Conservation (phyloP, 92 coral and sea anemone species). For the Metridium senile region DNA sequence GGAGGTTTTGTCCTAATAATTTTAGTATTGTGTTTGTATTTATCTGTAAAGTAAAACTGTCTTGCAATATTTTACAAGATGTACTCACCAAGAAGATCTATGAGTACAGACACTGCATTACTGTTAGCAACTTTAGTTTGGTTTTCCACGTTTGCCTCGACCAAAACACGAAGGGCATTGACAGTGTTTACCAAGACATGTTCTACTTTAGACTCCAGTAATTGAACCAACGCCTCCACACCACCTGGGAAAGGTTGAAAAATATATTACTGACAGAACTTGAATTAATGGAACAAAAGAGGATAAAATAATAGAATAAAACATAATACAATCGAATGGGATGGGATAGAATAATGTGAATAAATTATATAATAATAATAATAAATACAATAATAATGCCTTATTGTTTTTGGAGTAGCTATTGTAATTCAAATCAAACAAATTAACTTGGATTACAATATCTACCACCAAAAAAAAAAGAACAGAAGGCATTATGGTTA, state of each 20-base stretch:
- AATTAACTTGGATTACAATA: too few species aligned
- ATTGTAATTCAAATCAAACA: too few species aligned
- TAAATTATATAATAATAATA: background rate
- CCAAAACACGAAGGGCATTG: slow-evolving; percentile 91
- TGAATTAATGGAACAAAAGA: background rate
- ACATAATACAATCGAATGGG: too few species aligned
- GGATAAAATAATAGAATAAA: background rate
- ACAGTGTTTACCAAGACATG: slow-evolving; percentile 96
- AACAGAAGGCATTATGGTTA: too few species aligned
- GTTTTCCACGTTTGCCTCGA: slow-evolving; percentile 73
- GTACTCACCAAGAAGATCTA: slow-evolving; percentile 75
- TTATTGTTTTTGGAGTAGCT: background rate
- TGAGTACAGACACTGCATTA: slow-evolving; percentile 78
- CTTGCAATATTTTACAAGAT: background rate
- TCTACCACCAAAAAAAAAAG: too few species aligned
- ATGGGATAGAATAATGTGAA: background rate
- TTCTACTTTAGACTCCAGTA: slow-evolving; percentile 87
- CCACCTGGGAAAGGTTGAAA: slow-evolving; percentile 59
- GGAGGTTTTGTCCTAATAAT: too few species aligned
- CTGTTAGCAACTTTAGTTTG: slow-evolving; percentile 84
- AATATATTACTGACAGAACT: background rate
- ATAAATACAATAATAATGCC: background rate
- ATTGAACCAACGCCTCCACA: slow-evolving; percentile 63
- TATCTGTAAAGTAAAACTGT: too few species aligned
- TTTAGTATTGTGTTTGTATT: too few species aligned